A percentile compares a stretch with the other conserved stretches of the same genome.
phyloP scores from a whole-genome alignment of 2,797 vertebrate genomes.

The Menidia menidia region DNA sequence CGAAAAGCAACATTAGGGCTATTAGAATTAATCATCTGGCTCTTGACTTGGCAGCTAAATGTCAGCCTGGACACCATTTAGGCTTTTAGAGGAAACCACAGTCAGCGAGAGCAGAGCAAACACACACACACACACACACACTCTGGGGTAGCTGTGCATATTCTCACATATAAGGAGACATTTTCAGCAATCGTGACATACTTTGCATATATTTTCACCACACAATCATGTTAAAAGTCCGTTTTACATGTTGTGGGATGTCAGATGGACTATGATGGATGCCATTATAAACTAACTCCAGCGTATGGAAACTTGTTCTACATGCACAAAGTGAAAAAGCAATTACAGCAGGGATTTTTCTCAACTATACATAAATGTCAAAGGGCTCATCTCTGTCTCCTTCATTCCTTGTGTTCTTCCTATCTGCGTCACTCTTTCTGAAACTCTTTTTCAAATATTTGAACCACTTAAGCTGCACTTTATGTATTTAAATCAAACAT shows the following conservation, averaged over 20 bases:
- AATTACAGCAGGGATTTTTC: conserved; percentile 61
- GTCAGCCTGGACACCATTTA: background rate
- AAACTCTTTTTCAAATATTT: conserved; percentile 11
- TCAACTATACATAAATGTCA: conserved; percentile 51
- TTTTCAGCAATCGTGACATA: conserved; percentile 9
- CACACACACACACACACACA: background rate
- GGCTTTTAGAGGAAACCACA: no score
- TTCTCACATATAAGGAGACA: conserved; percentile 20
- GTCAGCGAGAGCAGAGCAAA: background rate
- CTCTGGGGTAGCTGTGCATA: background rate
- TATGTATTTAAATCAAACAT: conserved; percentile 11
- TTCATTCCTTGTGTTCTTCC: conserved; percentile 9
- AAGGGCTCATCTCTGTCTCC: conserved; percentile 2
- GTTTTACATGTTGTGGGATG: conserved; percentile 39
- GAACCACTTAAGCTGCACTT: conserved; percentile 9
- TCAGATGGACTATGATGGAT: conserved; percentile 55
- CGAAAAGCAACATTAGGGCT: conserved; percentile 11
- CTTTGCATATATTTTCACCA: conserved; percentile 31
- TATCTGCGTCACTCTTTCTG: background rate
- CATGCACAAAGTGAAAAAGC: conserved; percentile 57
- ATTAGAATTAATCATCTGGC: background rate
- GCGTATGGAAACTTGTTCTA: conserved; percentile 44
- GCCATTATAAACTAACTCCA: conserved; percentile 52
- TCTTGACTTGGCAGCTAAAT: conserved; percentile 5
- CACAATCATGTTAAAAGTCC: conserved; percentile 35